Percentiles rank a stretch among this genome's conserved stretches.
phyloP scores from a whole-genome alignment of 2,888 invertebrate species.

The Mythimna vitellina region DNA sequence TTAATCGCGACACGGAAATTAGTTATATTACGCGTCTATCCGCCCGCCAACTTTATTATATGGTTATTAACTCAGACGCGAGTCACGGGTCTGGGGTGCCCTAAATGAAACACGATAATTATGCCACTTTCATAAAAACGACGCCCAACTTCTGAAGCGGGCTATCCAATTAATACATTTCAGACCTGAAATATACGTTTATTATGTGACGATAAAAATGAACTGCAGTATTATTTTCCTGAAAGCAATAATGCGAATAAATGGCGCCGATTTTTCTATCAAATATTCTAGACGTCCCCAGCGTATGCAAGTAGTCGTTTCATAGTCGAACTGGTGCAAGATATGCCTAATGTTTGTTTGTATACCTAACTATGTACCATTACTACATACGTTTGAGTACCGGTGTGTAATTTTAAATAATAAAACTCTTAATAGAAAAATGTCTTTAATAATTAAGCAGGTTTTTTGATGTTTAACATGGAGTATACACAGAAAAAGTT shows the following conservation, averaged over 20 bases:
- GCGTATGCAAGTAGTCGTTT: constrained; percentile 21
- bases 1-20: constrained; percentile 84
- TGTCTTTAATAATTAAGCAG: constrained; percentile 19
- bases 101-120: constrained; percentile 66
- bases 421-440: constrained; percentile 3
- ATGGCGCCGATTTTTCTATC: constrained; percentile 78
- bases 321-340: constrained; percentile 1
- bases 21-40: constrained; percentile 79
- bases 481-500: constrained; percentile 80
- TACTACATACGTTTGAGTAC: background rate
- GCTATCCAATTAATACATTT: constrained; percentile 63
- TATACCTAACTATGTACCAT: background rate
- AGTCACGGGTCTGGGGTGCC: constrained; percentile 63
- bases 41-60: constrained; percentile 74
- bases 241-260: constrained; percentile 66
- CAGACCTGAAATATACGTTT: constrained; percentile 46
- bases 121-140: constrained; percentile 63
- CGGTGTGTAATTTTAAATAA: constrained; percentile 14
- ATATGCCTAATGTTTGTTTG: background rate
- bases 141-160: constrained; percentile 39
- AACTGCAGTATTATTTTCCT: constrained; percentile 38
- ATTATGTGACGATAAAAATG: constrained; percentile 44
- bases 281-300: constrained; percentile 67
- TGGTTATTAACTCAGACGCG: constrained; percentile 76
- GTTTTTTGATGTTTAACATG: constrained; percentile 66